These are phyloP conservation scores for Lemur catta DNA, from an alignment of 2,797 vertebrate species.

Conservation along the genomic window DNA sequence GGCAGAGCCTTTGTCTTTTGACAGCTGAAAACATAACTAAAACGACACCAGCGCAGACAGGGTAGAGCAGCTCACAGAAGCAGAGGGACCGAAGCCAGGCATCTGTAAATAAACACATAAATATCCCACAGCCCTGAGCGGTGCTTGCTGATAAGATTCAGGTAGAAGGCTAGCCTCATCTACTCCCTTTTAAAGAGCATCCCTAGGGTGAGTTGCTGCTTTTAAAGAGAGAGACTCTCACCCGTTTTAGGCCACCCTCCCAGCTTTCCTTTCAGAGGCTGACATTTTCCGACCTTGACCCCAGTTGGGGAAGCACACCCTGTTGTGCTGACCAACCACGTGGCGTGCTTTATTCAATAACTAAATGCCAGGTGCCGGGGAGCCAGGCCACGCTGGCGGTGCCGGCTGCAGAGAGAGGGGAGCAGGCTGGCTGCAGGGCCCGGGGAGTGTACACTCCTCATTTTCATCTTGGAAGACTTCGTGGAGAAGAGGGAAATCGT, in stretches of 20 bases:
- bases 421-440: background rate
- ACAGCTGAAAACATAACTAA: background rate
- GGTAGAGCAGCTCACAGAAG: background rate
- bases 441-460: background rate
- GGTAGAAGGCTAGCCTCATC: background rate
- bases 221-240: background rate
- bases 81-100: background rate
- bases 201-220: background rate
- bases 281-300: conserved; percentile 49
- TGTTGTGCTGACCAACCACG: background rate
- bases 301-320: background rate
- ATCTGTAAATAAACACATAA: background rate
- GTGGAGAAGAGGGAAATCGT: background rate
- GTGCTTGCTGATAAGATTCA: background rate
- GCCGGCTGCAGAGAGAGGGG: background rate
- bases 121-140: fast-evolving
- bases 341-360: conserved; percentile 12
- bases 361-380: background rate
- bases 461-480: background rate
- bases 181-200: background rate
- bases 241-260: background rate
- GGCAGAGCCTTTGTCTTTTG: background rate
- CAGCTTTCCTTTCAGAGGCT: background rate
- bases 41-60: background rate
- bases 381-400: background rate